These are phyloP conservation scores for Telenomus remus DNA, from an alignment of 1,140 invertebrate genomes.

Conservation along the genomic window DNA sequence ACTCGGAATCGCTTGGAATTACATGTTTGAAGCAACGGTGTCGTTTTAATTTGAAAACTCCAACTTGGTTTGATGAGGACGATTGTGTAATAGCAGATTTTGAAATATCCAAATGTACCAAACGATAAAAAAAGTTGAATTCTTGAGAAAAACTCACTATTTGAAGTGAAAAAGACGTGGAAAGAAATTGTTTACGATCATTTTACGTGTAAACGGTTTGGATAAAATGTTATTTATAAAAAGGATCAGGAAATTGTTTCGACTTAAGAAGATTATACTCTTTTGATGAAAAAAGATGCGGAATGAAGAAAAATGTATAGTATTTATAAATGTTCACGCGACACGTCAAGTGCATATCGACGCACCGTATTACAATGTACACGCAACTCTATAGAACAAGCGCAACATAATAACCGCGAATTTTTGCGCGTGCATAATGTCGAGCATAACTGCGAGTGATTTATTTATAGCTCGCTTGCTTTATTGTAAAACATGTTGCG, in stretches of 20 bases:
- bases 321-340: conserved; percentile 37
- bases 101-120: too few species aligned
- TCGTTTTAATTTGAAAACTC: conserved; percentile 30
- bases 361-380: conserved; percentile 30
- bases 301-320: conserved; percentile 30
- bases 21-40: conserved; percentile 22
- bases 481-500: conserved; percentile 70
- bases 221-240: too few species aligned
- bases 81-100: too few species aligned
- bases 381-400: conserved; percentile 38
- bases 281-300: conserved; percentile 4
- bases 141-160: too few species aligned
- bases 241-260: too few species aligned
- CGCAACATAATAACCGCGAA: conserved; percentile 58
- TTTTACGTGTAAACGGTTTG: too few species aligned
- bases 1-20: conserved; percentile 19
- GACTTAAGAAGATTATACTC: too few species aligned
- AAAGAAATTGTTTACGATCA: too few species aligned
- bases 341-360: conserved; percentile 7
- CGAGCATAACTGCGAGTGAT: conserved; percentile 67
- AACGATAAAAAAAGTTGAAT: too few species aligned
- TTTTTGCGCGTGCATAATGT: conserved; percentile 65
- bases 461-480: conserved; percentile 71
- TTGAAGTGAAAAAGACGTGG: too few species aligned
- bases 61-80: conserved; percentile 14